Evolutionary conservation across 37 sponge, comb jelly and placozoan genomes (phyloP).

Genomic region (Chondrosia reniformis): DNA sequence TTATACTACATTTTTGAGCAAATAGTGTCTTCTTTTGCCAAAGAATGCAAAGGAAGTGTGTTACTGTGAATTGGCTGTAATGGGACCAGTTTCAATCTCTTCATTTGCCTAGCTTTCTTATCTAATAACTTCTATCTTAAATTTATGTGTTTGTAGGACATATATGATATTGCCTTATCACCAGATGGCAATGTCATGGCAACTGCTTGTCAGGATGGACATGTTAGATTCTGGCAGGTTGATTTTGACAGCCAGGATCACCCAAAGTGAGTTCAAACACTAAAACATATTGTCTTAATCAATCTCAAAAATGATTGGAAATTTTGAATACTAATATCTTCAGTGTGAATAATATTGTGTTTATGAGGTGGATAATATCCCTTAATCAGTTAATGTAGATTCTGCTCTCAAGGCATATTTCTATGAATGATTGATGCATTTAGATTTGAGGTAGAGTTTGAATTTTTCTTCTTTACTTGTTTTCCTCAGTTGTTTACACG

Average conservation of each 20-base stretch:
- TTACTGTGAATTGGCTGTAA: too few relatives aligned
- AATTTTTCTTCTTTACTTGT: background rate
- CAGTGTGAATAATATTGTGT: too few relatives aligned
- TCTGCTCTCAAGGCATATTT: too few relatives aligned
- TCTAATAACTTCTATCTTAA: background rate
- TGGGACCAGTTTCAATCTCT: background rate
- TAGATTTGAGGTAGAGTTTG: background rate
- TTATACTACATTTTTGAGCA: too few relatives aligned
- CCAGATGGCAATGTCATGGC: slow-evolving; percentile 87
- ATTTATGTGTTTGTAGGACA: slow-evolving; percentile 19
- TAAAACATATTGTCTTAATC: too few relatives aligned
- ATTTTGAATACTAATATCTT: too few relatives aligned
- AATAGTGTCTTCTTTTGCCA: too few relatives aligned
- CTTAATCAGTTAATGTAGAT: too few relatives aligned
- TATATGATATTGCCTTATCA: slow-evolving; percentile 71
- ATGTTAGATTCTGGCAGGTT: slow-evolving; percentile 84
- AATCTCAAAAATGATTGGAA: too few relatives aligned
- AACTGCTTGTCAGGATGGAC: slow-evolving; percentile 75
- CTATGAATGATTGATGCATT: background rate
- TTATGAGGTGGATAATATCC: too few relatives aligned
- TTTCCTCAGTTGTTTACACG: slow-evolving; percentile 79
- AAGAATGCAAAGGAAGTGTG: too few relatives aligned
- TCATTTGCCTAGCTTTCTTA: too few relatives aligned
- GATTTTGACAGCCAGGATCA: slow-evolving; percentile 13
- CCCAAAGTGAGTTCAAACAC: slow-evolving; percentile 52